Evolutionary conservation across 92 coral and sea anemone genomes (phyloP).

Genomic region (Zoanthus solanderi): DNA sequence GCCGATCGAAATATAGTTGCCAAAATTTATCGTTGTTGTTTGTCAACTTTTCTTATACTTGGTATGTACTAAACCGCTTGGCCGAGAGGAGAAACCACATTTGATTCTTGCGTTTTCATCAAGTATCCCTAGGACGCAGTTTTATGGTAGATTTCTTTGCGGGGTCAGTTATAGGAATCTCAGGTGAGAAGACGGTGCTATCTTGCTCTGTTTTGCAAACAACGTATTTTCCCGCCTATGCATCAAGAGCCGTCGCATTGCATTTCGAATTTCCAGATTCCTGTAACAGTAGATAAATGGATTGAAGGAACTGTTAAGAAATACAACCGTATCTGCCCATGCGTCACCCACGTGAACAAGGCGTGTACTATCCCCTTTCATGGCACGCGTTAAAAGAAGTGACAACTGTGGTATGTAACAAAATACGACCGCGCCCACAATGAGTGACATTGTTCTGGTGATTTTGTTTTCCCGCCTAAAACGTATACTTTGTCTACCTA

Average conservation of each 20-base stretch:
- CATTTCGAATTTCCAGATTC: slow-evolving; percentile 43
- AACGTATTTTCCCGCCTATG: not conserved
- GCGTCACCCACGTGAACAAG: slow-evolving; percentile 47
- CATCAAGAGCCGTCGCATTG: slow-evolving; percentile 2
- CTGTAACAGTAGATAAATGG: slow-evolving; percentile 60
- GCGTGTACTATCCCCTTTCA: slow-evolving; percentile 43
- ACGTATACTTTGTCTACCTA: too few species aligned
- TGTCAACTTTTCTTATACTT: too few species aligned
- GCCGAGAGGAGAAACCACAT: too few species aligned
- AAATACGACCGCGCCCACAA: slow-evolving; percentile 37
- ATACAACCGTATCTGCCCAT: slow-evolving; percentile 58
- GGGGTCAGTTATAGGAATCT: not conserved
- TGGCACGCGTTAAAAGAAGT: slow-evolving; percentile 39
- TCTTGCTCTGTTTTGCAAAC: not conserved
- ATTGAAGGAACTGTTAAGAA: slow-evolving; percentile 54
- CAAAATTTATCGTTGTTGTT: too few species aligned
- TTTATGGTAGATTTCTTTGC: not conserved
- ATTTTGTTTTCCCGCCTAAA: slow-evolving; percentile 33
- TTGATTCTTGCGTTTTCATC: too few species aligned
- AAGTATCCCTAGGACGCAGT: not conserved
- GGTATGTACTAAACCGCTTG: too few species aligned
- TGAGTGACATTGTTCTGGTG: slow-evolving; percentile 40
- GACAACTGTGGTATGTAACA: slow-evolving; percentile 51
- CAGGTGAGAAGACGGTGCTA: not conserved
- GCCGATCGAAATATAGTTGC: too few species aligned